These are phyloP conservation scores for Gallirallus australis DNA, from an alignment of 2,797 vertebrate genomes.

Conservation along the genomic window DNA sequence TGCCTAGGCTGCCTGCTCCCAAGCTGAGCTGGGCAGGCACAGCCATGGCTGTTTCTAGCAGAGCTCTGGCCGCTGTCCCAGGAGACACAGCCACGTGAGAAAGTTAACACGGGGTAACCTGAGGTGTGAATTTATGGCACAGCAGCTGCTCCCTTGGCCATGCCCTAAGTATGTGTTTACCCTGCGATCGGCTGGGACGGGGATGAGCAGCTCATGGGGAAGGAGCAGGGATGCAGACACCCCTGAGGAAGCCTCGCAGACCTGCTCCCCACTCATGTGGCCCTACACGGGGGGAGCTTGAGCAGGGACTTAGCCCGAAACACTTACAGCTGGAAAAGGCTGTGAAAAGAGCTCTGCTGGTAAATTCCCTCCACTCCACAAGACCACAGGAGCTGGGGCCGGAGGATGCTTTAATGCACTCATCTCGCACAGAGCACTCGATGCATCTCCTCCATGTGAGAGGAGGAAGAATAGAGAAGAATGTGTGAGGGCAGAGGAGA, in stretches of 20 bases:
- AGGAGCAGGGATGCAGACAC: not conserved
- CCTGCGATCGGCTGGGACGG: not conserved
- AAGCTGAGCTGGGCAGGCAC: not conserved
- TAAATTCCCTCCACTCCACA: not conserved
- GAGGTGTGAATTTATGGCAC: not conserved
- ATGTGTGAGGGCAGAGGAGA: not conserved
- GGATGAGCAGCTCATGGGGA: rapidly evolving
- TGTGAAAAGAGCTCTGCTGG: not conserved
- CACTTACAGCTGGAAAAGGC: not conserved
- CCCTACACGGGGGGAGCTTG: rapidly evolving
- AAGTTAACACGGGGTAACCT: not conserved
- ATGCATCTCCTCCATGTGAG: not conserved
- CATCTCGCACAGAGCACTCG: not conserved
- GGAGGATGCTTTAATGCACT: conserved; percentile 6
- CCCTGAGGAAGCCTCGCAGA: rapidly evolving
- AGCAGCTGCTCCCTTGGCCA: not conserved
- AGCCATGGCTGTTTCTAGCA: rapidly evolving
- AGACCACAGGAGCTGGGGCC: not conserved
- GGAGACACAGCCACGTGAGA: not conserved
- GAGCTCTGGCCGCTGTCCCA: not conserved
- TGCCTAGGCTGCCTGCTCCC: not conserved
- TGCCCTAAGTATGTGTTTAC: not conserved
- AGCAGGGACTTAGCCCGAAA: not conserved
- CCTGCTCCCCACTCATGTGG: rapidly evolving
- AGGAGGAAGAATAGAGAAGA: conserved; percentile 34